These are phyloP conservation scores for Corvus hawaiiensis DNA, from an alignment of 2,113 vertebrate species.

Conservation along the genomic window DNA sequence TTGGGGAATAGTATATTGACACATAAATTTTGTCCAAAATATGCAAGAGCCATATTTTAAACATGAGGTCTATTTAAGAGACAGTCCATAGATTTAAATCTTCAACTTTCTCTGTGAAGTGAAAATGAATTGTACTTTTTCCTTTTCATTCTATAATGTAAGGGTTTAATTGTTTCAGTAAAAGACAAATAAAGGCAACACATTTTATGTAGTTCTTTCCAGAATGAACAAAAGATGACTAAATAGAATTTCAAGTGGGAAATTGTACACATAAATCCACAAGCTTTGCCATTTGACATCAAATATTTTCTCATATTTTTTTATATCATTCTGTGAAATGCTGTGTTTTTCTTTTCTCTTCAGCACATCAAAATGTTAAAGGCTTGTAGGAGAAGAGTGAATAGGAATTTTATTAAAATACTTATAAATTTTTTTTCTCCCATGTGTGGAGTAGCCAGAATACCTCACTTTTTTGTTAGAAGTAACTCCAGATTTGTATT, in stretches of 20 bases:
- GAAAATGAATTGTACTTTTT: constrained; percentile 3
- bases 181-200: not conserved
- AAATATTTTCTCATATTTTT: not conserved
- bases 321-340: not conserved
- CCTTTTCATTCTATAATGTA: not conserved
- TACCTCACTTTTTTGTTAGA: not conserved
- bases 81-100: constrained; percentile 14
- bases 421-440: not conserved
- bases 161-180: constrained; percentile 12
- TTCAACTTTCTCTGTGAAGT: not conserved
- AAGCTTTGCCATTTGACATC: not conserved
- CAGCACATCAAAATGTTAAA: not conserved
- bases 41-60: constrained; percentile 48
- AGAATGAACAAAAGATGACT: not conserved
- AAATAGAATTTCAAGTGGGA: constrained; percentile 2
- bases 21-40: constrained; percentile 48
- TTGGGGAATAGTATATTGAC: not conserved
- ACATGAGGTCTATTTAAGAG: not conserved
- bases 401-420: not conserved
- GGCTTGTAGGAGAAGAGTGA: not conserved
- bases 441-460: not conserved
- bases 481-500: not conserved
- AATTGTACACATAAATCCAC: constrained; percentile 32
- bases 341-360: not conserved
- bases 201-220: not conserved